phyloP scores from a whole-genome alignment of 2,113 vertebrate genomes.

The Triplophysa siluroides region DNA sequence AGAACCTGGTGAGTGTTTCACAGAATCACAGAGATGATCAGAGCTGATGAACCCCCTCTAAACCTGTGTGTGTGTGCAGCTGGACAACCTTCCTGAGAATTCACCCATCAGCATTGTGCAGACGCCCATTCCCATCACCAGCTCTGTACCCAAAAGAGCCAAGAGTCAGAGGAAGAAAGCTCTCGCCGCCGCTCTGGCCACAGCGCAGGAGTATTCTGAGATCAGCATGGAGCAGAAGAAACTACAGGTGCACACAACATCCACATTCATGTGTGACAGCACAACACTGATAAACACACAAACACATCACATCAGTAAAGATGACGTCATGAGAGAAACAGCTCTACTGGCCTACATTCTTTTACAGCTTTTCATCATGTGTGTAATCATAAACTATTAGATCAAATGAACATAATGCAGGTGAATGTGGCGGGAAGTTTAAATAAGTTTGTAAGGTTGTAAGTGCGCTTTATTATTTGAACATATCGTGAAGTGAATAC shows the following conservation, averaged over 20 bases:
- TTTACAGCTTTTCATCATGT: too few species aligned
- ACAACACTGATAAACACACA: neutral
- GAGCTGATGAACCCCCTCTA: neutral
- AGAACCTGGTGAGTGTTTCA: constrained; percentile 81
- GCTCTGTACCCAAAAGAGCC: constrained; percentile 94
- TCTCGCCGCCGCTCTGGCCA: constrained; percentile 93
- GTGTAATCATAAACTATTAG: too few species aligned
- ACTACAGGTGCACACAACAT: constrained; percentile 77
- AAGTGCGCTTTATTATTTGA: too few species aligned
- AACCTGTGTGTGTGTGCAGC: constrained; percentile 65
- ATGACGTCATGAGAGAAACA: too few species aligned
- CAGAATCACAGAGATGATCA: neutral
- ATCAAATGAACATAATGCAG: too few species aligned
- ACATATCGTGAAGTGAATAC: too few species aligned
- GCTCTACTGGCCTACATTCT: too few species aligned
- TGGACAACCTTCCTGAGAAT: constrained; percentile 94
- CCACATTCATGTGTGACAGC: neutral
- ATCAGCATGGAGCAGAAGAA: constrained; percentile 99
- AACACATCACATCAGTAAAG: neutral
- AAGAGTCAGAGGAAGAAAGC: constrained; percentile 99
- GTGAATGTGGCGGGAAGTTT: too few species aligned
- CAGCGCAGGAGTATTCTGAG: constrained; percentile 96
- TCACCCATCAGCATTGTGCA: constrained; percentile 98
- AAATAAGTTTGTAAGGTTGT: too few species aligned
- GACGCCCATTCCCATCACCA: constrained; percentile 97